Base-by-base conservation (phyloP, 2,888 invertebrate genomes). In the Erannis defoliaria region DNA sequence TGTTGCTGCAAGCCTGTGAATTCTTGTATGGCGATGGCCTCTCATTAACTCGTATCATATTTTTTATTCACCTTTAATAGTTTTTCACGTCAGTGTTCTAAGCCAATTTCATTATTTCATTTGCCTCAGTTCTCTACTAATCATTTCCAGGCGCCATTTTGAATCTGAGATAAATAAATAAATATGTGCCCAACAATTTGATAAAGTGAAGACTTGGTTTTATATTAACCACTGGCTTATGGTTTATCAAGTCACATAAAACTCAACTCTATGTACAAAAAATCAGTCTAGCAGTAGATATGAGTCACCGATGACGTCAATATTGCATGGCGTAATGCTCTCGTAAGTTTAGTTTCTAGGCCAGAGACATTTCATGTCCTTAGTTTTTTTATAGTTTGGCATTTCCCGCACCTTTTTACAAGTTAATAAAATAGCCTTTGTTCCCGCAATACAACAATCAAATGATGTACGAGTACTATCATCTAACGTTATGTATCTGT, bases 261-360 rank as follows among this genome's bases (percentile, higher is more conserved):
- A 40, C 14, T 35, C 14, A 29, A 29, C 26, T 45, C 1, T 23
- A 14, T 5, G 2, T 33, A 16, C 19, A 46, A 5, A 31, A 33
- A 26, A 40, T 40, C 18, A 40, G 40, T 40, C 51, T 31, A 40
- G 40, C 18, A 0, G 51, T 5, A 21, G 23, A 16, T 46, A 18
- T 62, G 66, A 57, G 59, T 66, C 60, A 62, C 60, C 46, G 37
- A 58, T 64, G 66, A 64, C 59, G 57, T 58, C 57, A 57, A 43
- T 42, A 26, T 60, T 60, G 48, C 38, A 50, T 60, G 57, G 29
- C 51, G 42, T 64, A 57, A 66, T 64, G 57, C 37, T 58, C 54
- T 58, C 21, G 23, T 54, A 46, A 40, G 23, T 31, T 21, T n/a
- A 48, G 48, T 53, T 59, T 59, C 53, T 40, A 48, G 42, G 9